A percentile compares a stretch with the other conserved stretches of the same genome.
phyloP scores from a whole-genome alignment of 2,797 vertebrate species.

The Ctenopoma multispine region DNA sequence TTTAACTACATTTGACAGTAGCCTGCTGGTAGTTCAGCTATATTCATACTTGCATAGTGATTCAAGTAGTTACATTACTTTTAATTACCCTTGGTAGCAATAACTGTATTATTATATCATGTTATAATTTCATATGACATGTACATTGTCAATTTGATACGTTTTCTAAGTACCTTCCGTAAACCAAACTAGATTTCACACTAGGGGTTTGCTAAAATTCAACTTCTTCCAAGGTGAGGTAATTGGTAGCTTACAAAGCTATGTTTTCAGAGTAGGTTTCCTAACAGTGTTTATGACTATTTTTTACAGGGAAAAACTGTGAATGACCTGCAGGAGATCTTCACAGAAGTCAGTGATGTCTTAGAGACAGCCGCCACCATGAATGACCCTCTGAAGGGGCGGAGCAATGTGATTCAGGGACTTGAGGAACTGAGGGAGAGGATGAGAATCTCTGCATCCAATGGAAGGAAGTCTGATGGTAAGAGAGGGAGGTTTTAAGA shows the following conservation, averaged over 20 bases:
- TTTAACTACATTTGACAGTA: too few species aligned
- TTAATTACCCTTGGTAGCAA: too few species aligned
- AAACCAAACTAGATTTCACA: too few species aligned
- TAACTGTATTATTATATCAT: too few species aligned
- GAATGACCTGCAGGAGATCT: slow-evolving; percentile 86
- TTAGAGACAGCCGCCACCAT: slow-evolving; percentile 85
- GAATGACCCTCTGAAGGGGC: slow-evolving; percentile 75
- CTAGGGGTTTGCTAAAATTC: too few species aligned
- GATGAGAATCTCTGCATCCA: slow-evolving; percentile 79
- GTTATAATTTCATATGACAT: too few species aligned
- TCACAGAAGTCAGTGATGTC: slow-evolving; percentile 76
- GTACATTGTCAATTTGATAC: too few species aligned
- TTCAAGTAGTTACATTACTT: too few species aligned
- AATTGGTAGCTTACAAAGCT: slow-evolving; percentile 31
- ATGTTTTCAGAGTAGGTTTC: slow-evolving; percentile 24
- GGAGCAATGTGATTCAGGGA: slow-evolving; percentile 79
- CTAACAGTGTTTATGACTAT: not conserved
- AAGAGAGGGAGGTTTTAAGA: slow-evolving; percentile 18
- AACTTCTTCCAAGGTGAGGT: too few species aligned
- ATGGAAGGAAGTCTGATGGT: slow-evolving; percentile 81
- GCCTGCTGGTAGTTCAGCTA: too few species aligned
- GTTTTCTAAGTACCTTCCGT: too few species aligned
- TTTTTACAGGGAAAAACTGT: slow-evolving; percentile 79
- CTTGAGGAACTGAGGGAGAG: slow-evolving; percentile 84
- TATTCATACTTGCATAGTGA: too few species aligned